Percentiles rank a stretch among this genome's conserved stretches.
Evolutionary conservation across 2,113 vertebrate species (phyloP).

Genomic region (Aplodontia rufa): DNA sequence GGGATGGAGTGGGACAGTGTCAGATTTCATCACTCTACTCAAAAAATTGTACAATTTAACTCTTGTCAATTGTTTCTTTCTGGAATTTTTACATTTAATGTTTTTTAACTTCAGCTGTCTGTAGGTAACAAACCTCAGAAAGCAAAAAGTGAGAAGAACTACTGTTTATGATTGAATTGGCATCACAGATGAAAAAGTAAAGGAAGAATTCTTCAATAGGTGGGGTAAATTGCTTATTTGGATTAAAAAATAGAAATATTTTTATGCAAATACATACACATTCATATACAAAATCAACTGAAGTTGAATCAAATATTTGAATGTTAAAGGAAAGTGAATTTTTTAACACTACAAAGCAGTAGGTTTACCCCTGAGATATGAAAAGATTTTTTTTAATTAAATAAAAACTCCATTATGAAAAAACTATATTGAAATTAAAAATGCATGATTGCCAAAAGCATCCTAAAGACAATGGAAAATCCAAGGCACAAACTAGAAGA

Average conservation of each 20-base stretch:
- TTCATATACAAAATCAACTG: not conserved
- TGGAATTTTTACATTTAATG: not conserved
- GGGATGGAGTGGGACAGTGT: not conserved
- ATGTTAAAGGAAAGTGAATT: not conserved
- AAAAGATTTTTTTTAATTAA: not conserved
- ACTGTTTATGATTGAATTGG: not conserved
- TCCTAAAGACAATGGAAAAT: conserved; percentile 15
- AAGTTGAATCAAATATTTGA: not conserved
- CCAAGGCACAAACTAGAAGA: not conserved
- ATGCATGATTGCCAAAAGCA: not conserved
- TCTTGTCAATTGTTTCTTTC: not conserved
- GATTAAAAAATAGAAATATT: not conserved
- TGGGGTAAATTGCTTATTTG: not conserved
- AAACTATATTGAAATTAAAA: not conserved
- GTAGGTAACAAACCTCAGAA: not conserved
- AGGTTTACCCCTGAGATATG: not conserved
- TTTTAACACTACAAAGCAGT: not conserved
- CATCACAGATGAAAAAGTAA: not conserved
- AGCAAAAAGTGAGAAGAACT: not conserved
- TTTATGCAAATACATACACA: not conserved
- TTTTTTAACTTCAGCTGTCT: not conserved
- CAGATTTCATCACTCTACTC: not conserved
- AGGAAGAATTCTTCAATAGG: not conserved
- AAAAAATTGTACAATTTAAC: not conserved
- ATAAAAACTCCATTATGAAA: not conserved